Base-by-base conservation (phyloP, 2,888 invertebrate genomes). In the Hanleya hanleyi region DNA sequence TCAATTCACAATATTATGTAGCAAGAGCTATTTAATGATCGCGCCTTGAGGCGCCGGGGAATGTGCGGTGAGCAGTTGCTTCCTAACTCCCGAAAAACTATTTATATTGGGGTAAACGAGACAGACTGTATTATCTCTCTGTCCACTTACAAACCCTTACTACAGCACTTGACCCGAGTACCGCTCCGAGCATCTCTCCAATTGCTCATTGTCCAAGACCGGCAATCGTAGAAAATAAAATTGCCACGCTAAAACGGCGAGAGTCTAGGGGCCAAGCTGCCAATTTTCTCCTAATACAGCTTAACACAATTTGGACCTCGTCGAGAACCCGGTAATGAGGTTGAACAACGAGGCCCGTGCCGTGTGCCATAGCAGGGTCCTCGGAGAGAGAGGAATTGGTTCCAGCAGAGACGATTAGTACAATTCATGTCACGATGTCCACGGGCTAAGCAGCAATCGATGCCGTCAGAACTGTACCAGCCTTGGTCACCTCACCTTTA, bases 21-120 rank as follows among this genome's bases (percentile, higher is more conserved):
- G n/a, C n/a, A n/a, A n/a, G n/a, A n/a, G n/a, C n/a, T n/a, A n/a
- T n/a, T n/a, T n/a, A n/a, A n/a, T n/a, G n/a, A n/a, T n/a, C n/a
- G n/a, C n/a, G n/a, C n/a, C n/a, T n/a, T n/a, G n/a, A n/a, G n/a
- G n/a, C n/a, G n/a, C n/a, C n/a, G n/a, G n/a, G n/a, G n/a, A n/a
- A n/a, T 9, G 41, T 41, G 9, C 18, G 41, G 41, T 18, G 18
- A 41, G 9, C 9, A 41, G 29, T 15, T 15, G 22, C 57, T 57
- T 57, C 57, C 22, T 57, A 57, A 57, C 57, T 57, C 57, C 12
- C n/a, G 32, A 12, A 57, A 57, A 57, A 57, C 57, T 57, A 57
- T 57, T 57, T 57, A 57, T 57, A 57, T 57, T 57, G 57, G 57
- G 57, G 57, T 57, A 57, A 57, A 57, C 57, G 57, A 57, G 57